Base-by-base conservation (phyloP, 2,888 invertebrate genomes). In the Patella depressa region DNA sequence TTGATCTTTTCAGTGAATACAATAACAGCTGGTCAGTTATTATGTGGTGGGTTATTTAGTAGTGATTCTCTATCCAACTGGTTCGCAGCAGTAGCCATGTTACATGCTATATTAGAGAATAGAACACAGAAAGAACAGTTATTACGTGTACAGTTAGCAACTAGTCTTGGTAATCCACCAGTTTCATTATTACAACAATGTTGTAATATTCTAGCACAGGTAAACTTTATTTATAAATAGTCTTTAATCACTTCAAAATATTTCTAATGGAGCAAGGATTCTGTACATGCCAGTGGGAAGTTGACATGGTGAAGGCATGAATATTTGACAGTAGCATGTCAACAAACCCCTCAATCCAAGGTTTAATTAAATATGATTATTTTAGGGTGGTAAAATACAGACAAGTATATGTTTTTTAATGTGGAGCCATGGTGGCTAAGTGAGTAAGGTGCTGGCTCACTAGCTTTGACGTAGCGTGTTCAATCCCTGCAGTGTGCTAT, bases 1-100 rank as follows among this genome's bases (percentile, higher is more conserved):
- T 45, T 0, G 9, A 45, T 17, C 53, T 29, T 84, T 85, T 17
- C 85, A 92, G 92, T 90, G 55, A 90, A 90, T 82, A 91, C 91
- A 12, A 90, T 93, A 71, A 93, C 93, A 57, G 92, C 93, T 81
- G 98, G 99, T 0, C 98, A 98, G 92, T 93, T 98, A 34, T 93
- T 99, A 15, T 98, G 98, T 90, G 96, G 96, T 2, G 98, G 98
- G 0, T 92, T 98, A 53, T 98, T 98, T 91, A 96, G 96, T 74
- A 93, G 94, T 0, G 98, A 98, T 90, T 93, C 96, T 0, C 93
- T 98, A 45, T 96, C 97, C 53, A 97, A 96, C 91, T 99, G 99
- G 99, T 97, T 98, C 92, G 96, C 98, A 0, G 94, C 97, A 0
- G 96, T 98, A 0, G 96, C 97, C 0, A 92, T 99, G 45, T 95